Evolutionary conservation across 2,797 vertebrate genomes (phyloP), one percentile per base, ranked within the genome.

Genomic region (Leuciscus waleckii): DNA sequence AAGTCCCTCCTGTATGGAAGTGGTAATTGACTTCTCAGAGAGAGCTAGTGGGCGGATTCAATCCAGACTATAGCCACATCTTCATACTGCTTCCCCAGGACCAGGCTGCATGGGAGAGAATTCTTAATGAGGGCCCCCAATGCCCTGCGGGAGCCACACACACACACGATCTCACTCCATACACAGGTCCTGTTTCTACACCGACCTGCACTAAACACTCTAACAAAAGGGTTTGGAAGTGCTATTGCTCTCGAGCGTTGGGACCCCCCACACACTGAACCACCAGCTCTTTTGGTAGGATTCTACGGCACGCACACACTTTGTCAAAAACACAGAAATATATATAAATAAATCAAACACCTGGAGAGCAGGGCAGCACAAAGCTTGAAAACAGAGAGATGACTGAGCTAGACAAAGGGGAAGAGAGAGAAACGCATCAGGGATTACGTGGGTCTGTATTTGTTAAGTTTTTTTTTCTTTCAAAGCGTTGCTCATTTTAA

Each of bases 41-140:
- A 46, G 81, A 85, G 32, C 74, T 49, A 7, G 78, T 82, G 79
- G 84, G 85, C 67, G 49, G 80, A 92, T 91, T 93, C 90, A 89
- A 84, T 86, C 91, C 89, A 90, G 89, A 89, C 92, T 94, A 91
- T 61, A 89, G 87, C 89, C 89, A 92, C 88, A 92, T 94, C 90
- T 94, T 94, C 90, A 90, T 92, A 93, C 92, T 87, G 88, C 86
- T 94, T 94, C 92, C 88, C 90, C 91, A 93, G 91, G 92, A 91
- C 92, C 91, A 90, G 90, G 32, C 46, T 85, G 88, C 73, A 91
- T 88, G 81, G 87, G 89, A 79, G 90, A 85, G 89, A 89, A 92
- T 93, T 92, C 92, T 92, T 92, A 93, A 93, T 93, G 91, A 94
- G 92, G 83, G 88, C 70, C 71, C 37, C 46, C 26, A 78, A 81